Conservation (phyloP, 1,140 invertebrate species). For the Bradynema listronoti region DNA sequence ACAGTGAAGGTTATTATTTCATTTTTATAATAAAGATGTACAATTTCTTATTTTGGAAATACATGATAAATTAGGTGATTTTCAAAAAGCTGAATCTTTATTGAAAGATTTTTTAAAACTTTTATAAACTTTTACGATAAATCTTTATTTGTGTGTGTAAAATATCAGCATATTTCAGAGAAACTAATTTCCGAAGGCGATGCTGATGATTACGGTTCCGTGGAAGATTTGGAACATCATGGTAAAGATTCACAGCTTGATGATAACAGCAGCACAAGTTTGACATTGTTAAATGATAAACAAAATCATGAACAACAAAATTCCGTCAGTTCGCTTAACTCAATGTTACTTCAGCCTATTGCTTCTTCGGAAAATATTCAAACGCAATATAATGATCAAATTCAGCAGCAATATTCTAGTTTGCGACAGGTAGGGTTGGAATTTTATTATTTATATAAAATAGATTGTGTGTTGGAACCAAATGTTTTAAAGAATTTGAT, state of each 20-base stretch:
- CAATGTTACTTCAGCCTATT: constrained; percentile 15
- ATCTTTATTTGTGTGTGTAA: too few species aligned
- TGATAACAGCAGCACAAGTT: too few species aligned
- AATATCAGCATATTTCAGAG: too few species aligned
- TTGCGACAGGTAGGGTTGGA: background rate
- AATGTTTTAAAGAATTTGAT: constrained; percentile 1
- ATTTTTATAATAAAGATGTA: background rate
- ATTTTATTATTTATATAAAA: constrained; percentile 10
- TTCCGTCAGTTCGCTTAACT: constrained; percentile 33
- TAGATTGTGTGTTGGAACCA: constrained; percentile 8
- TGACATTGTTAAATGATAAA: background rate
- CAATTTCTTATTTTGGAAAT: constrained; percentile 32
- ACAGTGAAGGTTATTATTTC: constrained; percentile 22
- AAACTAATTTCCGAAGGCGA: constrained; percentile 1
- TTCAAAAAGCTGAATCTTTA: too few species aligned
- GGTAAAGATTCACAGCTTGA: too few species aligned
- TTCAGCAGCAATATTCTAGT: constrained; percentile 17
- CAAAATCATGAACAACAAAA: too few species aligned
- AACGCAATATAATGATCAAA: constrained; percentile 40
- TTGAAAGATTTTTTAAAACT: too few species aligned
- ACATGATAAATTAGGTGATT: constrained; percentile 58
- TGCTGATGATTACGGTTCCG: background rate
- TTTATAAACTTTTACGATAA: too few species aligned
- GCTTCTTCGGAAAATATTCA: constrained; percentile 32
- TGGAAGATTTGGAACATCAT: too few species aligned